phyloP scores from a whole-genome alignment of 2,888 invertebrate species.

The Asteroscopus sphinx region DNA sequence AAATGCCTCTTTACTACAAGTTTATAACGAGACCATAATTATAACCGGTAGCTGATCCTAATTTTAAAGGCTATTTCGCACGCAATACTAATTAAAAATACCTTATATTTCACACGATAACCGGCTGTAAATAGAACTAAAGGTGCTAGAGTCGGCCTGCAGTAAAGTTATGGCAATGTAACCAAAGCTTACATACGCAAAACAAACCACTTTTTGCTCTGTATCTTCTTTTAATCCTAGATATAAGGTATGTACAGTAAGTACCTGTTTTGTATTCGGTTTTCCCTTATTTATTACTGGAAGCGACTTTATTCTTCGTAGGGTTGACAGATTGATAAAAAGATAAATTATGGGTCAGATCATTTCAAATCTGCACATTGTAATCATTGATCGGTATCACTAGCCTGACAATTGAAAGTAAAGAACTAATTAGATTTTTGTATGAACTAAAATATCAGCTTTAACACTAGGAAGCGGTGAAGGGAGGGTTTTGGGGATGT shows the following conservation, averaged over 20 bases:
- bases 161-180: slow-evolving; percentile 63
- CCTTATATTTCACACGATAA: slow-evolving; percentile 63
- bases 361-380: too few species aligned
- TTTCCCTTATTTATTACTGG: slow-evolving; percentile 14
- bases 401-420: slow-evolving; percentile 1
- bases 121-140: slow-evolving; percentile 63
- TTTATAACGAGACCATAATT: slow-evolving; percentile 43
- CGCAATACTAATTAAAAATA: slow-evolving; percentile 60
- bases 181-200: slow-evolving; percentile 48
- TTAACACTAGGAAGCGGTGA: too few species aligned
- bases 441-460: too few species aligned
- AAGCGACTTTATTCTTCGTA: slow-evolving; percentile 10
- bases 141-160: slow-evolving; percentile 57
- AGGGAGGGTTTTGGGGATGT: too few species aligned
- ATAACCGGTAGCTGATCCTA: slow-evolving; percentile 49
- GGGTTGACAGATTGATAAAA: neutral
- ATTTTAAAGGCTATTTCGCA: slow-evolving; percentile 57
- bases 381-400: too few species aligned
- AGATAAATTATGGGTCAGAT: too few species aligned
- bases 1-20: slow-evolving; percentile 40
- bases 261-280: slow-evolving; percentile 15
- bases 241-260: slow-evolving; percentile 38
- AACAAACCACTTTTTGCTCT: slow-evolving; percentile 67
- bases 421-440: neutral
- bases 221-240: slow-evolving; percentile 48